Base-by-base conservation (phyloP, 2,888 invertebrate species). In the Clanis bilineata region DNA sequence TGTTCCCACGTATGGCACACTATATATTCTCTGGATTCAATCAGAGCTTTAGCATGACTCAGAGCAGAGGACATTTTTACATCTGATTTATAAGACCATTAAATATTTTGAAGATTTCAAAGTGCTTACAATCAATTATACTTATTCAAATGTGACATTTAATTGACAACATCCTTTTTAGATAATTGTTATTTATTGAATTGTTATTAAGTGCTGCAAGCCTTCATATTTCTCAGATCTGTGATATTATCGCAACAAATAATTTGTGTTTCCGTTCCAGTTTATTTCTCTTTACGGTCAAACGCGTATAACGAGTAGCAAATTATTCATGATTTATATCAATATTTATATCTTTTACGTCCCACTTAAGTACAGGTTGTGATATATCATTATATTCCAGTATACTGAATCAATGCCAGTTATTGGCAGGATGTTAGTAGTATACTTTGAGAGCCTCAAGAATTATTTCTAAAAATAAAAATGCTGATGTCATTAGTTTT, bases 261-360 rank as follows among this genome's bases (percentile, higher is more conserved):
- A 60, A 28, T 15, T 28, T 56, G 10, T 25, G 28, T 51, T 51
- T 51, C 51, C 51, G 51, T 51, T 51, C 51, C 9, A 32, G 18
- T 51, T 51, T 51, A 18, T 21, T 0, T 41, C 5, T 38, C 21
- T 10, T 10, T 21, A 45, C 45, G 45, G 25, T 45, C 45, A 51
- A 32, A 51, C 32, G 28, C 28, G 32, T 51, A 51, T 10, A 47
- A 28, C 47, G 10, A 32, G 28, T 21, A 9, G 23, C 45, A 23
- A 23, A 32, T 51, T 18, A 51, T 51, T 22, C 10, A 7, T 25
- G 10, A 51, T 51, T 32, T 51, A 51, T 51, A 18, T 51, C 18
- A 10, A 36, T 32, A 18, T 51, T 32, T 32, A 32, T 51, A 15
- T 25, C 47, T 15, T 15, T 9, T 22, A 18, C 18, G 32, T 18